Percentiles rank a stretch among this genome's conserved stretches.
Evolutionary conservation across 2,113 vertebrate genomes (phyloP).

Genomic region (Rynchops niger): DNA sequence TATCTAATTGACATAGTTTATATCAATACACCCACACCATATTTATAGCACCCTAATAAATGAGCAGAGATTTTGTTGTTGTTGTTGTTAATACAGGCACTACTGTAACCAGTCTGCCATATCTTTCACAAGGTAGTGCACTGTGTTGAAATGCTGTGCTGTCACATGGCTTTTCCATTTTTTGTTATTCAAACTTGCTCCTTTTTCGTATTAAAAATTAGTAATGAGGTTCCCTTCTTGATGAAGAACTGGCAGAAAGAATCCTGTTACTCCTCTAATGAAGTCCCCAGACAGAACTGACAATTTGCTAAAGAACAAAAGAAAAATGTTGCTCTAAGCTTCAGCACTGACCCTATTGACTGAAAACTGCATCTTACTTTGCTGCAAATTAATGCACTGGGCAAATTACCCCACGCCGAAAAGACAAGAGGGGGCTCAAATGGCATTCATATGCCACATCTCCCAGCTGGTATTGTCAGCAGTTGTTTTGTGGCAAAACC

Average conservation of each 20-base stretch:
- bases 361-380: slow-evolving; percentile 18
- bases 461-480: not conserved
- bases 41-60: not conserved
- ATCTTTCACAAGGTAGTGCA: not conserved
- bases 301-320: slow-evolving; percentile 20
- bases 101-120: not conserved
- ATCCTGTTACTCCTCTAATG: slow-evolving; percentile 28
- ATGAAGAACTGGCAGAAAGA: slow-evolving; percentile 8
- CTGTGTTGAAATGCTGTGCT: not conserved
- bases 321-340: not conserved
- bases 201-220: slow-evolving; percentile 29
- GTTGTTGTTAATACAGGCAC: not conserved
- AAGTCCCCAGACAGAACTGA: slow-evolving; percentile 12
- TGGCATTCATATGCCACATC: not conserved
- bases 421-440: slow-evolving; percentile 2
- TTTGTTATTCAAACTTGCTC: not conserved
- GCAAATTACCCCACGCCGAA: not conserved
- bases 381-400: slow-evolving; percentile 7
- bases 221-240: not conserved
- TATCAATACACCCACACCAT: not conserved
- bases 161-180: not conserved
- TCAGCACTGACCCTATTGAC: not conserved
- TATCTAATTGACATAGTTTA: not conserved
- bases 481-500: not conserved
- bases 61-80: not conserved